These are phyloP conservation scores for Microhierax caerulescens DNA, from an alignment of 2,797 vertebrate genomes.

Conservation along the genomic window DNA sequence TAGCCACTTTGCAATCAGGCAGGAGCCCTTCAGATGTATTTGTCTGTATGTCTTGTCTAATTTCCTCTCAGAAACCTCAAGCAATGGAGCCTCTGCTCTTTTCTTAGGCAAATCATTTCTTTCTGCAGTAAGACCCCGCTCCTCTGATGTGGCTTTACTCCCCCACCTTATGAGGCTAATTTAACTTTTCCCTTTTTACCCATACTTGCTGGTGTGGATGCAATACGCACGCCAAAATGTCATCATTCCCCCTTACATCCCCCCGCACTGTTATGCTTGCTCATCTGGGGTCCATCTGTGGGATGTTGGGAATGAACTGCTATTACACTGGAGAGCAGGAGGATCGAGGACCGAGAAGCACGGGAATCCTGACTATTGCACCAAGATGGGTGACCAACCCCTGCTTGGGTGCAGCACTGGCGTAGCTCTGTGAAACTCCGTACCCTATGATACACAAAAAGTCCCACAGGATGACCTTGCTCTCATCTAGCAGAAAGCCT, in stretches of 20 bases:
- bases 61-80: constrained; percentile 37
- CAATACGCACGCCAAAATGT: neutral
- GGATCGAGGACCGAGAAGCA: neutral
- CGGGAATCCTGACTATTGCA: neutral
- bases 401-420: neutral
- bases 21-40: neutral
- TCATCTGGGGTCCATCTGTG: constrained; percentile 49
- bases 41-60: neutral
- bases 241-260: neutral
- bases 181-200: constrained; percentile 29
- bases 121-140: neutral
- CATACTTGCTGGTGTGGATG: neutral
- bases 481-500: neutral
- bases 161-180: neutral
- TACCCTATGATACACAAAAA: neutral
- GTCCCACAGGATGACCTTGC: neutral
- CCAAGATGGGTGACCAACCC: neutral
- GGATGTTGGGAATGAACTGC: neutral
- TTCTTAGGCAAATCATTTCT: neutral
- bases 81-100: neutral
- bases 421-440: neutral
- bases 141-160: neutral
- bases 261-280: neutral
- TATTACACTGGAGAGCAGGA: neutral
- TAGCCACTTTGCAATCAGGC: neutral